Conservation (phyloP, 2,888 invertebrate genomes). For the Seira musarum region DNA sequence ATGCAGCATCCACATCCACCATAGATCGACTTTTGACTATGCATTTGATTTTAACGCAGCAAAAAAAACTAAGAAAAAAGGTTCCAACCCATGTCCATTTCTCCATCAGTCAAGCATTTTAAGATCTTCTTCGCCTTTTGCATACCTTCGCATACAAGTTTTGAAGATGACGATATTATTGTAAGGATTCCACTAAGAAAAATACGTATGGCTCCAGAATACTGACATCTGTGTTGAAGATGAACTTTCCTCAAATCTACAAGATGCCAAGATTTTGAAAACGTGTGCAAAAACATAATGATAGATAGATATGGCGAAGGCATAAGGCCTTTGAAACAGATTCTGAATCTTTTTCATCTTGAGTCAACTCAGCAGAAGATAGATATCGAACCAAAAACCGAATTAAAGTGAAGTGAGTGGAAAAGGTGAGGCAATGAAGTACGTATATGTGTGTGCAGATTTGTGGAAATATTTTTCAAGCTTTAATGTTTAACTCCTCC, state of each 20-base stretch:
- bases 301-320: constrained; percentile 24
- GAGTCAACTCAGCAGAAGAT: background rate
- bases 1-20: too few species aligned
- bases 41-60: too few species aligned
- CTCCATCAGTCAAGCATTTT: too few species aligned
- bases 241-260: constrained; percentile 15
- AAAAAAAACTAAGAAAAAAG: too few species aligned
- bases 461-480: background rate
- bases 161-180: too few species aligned
- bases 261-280: too few species aligned
- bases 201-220: constrained; percentile 21
- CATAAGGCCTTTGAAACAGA: constrained; percentile 35
- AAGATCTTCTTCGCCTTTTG: too few species aligned
- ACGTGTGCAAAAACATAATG: constrained; percentile 14
- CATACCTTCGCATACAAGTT: too few species aligned
- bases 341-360: constrained; percentile 27
- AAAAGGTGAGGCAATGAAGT: background rate
- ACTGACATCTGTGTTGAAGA: constrained; percentile 40
- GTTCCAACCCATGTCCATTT: too few species aligned
- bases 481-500: background rate
- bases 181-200: constrained; percentile 19
- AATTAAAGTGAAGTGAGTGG: background rate
- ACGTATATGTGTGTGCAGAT: background rate
- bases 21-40: too few species aligned
- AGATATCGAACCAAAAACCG: background rate